A percentile compares a stretch with the other conserved stretches of the same genome.
phyloP scores from a whole-genome alignment of 1,140 invertebrate genomes.

The Thaumetopoea pityocampa region DNA sequence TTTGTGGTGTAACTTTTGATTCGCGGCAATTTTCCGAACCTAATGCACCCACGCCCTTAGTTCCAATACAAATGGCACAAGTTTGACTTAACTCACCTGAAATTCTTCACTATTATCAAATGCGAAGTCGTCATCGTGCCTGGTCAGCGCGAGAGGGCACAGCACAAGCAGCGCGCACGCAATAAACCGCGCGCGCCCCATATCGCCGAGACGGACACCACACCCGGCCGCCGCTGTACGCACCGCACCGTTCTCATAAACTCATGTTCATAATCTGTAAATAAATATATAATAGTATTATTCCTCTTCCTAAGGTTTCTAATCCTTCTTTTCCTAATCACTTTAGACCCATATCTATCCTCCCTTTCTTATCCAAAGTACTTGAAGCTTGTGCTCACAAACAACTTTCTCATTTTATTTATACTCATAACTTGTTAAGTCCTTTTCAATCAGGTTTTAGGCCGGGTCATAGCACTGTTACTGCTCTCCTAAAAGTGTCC shows the following conservation, averaged over 20 bases:
- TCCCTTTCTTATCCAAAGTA: too few relatives aligned
- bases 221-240: slow-evolving; percentile 17
- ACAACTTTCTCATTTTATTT: too few relatives aligned
- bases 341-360: too few relatives aligned
- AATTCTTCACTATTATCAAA: slow-evolving; percentile 71
- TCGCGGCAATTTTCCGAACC: too few relatives aligned
- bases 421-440: too few relatives aligned
- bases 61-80: slow-evolving; percentile 4
- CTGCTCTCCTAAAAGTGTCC: too few relatives aligned
- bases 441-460: too few relatives aligned
- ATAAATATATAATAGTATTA: slow-evolving; percentile 23
- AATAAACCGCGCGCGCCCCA: slow-evolving; percentile 46
- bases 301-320: slow-evolving; percentile 1
- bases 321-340: too few relatives aligned
- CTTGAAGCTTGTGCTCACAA: too few relatives aligned
- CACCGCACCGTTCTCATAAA: slow-evolving; percentile 47
- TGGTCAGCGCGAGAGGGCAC: slow-evolving; percentile 49
- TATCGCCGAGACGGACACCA: slow-evolving; percentile 29
- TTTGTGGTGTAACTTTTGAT: too few relatives aligned
- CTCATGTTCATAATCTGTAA: slow-evolving; percentile 48
- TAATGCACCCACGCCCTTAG: too few relatives aligned
- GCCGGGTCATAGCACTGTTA: too few relatives aligned
- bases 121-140: slow-evolving; percentile 71
- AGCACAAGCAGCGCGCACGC: slow-evolving; percentile 48
- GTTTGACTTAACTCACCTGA: slow-evolving; percentile 43